Conservation (phyloP, 2,888 invertebrate species). For the Standfussiana lucernea region DNA sequence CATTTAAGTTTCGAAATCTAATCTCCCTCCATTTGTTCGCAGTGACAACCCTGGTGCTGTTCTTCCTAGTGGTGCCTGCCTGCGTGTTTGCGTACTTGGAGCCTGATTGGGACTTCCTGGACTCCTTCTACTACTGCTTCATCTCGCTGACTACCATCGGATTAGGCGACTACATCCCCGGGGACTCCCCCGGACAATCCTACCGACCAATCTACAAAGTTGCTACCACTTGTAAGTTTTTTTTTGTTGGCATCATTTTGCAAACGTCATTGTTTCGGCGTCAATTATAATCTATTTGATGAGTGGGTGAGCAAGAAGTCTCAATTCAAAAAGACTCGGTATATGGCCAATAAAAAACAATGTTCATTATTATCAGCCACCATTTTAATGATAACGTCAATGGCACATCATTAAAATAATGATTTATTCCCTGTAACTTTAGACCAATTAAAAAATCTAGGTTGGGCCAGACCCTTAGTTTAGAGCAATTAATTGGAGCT, state of each 20-base stretch:
- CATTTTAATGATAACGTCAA: background rate
- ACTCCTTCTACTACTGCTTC: slow-evolving; percentile 97
- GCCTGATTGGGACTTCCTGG: slow-evolving; percentile 95
- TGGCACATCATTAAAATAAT: slow-evolving; percentile 20
- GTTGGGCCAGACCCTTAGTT: background rate
- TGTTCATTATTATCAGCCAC: background rate
- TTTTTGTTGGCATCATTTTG: slow-evolving; percentile 21
- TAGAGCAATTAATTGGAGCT: slow-evolving; percentile 14
- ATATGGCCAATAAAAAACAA: background rate
- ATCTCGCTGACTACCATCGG: slow-evolving; percentile 97
- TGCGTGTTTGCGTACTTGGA: slow-evolving; percentile 94
- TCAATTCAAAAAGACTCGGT: background rate
- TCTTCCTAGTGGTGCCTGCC: slow-evolving; percentile 95
- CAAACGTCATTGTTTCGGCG: background rate
- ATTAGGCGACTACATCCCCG: slow-evolving; percentile 97
- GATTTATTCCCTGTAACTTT: slow-evolving; percentile 19
- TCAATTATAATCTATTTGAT: background rate
- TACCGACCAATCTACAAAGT: slow-evolving; percentile 96
- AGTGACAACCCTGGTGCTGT: slow-evolving; percentile 89
- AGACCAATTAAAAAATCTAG: slow-evolving; percentile 37
- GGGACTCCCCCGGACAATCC: slow-evolving; percentile 94
- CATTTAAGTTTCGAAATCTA: background rate
- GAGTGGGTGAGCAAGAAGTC: background rate
- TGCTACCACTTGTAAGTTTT: slow-evolving; percentile 93
- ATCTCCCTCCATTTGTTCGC: slow-evolving; percentile 68